Base-by-base conservation (phyloP, 2,888 invertebrate species). In the Laothoe populi region DNA sequence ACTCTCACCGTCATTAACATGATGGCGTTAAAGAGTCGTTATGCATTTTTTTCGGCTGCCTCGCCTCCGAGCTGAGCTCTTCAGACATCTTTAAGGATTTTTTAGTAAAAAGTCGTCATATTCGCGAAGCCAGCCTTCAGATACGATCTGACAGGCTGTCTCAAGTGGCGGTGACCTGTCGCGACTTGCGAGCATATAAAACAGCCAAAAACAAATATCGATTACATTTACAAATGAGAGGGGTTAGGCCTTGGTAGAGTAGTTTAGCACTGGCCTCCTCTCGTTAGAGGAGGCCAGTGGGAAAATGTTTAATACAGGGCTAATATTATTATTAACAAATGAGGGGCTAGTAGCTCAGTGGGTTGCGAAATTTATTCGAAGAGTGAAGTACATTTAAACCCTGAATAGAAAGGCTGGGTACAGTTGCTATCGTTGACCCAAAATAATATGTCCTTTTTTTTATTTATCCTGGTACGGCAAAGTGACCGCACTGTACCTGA, bases 101-200 rank as follows among this genome's bases (percentile, higher is more conserved):
- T 82, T 78, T 79, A 71, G 78, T 79, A 87, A 88, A 88, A 88
- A 82, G 80, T 81, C 83, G 86, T 86, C 86, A 84, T 84, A 86
- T 84, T 82, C 82, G 78, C 77, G 77, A 74, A 71, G 78, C 70
- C 63, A 69, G 72, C 65, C 71, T 73, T 74, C 75, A 81, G 87
- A 85, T 84, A 83, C 78, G 81, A 88, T 86, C 87, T 81, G 82
- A 74, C 80, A 73, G 72, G 71, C 70, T 69, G 80, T 83, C 86
- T 89, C 82, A 70, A 86, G 83, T 81, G 84, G 81, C 71, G 79
- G 74, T 82, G 84, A 83, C 82, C 83, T 78, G 82, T 76, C 82
- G 76, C 72, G 68, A 53, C 82, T 76, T 82, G 76, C 72, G 68
- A 53, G 19, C 10, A 53, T 35, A 35, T 68, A 70, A 73, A 72